phyloP scores from a whole-genome alignment of 1,140 invertebrate genomes.

The Drosophila sp. region DNA sequence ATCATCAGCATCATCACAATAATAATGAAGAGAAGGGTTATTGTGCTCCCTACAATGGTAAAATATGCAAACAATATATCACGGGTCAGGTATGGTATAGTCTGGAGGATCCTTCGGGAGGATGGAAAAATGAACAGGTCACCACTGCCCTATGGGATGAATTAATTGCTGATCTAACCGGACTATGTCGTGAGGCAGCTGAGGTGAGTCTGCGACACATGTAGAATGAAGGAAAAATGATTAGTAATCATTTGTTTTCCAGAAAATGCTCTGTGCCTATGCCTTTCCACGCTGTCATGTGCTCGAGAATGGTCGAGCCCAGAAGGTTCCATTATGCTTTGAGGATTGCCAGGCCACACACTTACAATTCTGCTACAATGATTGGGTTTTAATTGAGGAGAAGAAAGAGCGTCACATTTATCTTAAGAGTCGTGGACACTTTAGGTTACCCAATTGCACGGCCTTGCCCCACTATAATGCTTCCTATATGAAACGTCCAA shows the following conservation, averaged over 20 bases:
- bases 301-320: conserved; percentile 83
- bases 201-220: conserved; percentile 85
- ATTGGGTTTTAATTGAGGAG: conserved; percentile 95
- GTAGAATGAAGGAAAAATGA: neutral
- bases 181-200: conserved; percentile 93
- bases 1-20: conserved; percentile 67
- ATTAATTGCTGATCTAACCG: conserved; percentile 89
- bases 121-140: conserved; percentile 93
- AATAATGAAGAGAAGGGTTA: conserved; percentile 85
- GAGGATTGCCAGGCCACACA: conserved; percentile 96
- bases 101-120: conserved; percentile 86
- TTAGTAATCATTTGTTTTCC: neutral
- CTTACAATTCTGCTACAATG: conserved; percentile 95
- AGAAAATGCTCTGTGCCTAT: conserved; percentile 94
- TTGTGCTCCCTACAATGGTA: conserved; percentile 94
- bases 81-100: conserved; percentile 93
- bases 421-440: conserved; percentile 93
- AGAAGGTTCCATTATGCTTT: conserved; percentile 91
- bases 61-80: conserved; percentile 93
- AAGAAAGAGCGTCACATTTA: conserved; percentile 91
- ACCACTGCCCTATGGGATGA: conserved; percentile 92
- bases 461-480: conserved; percentile 88
- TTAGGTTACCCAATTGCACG: conserved; percentile 93
- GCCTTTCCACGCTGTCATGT: conserved; percentile 94
- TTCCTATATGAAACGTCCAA: conserved; percentile 84